Evolutionary conservation across 1,140 invertebrate genomes (phyloP), one percentile per base, ranked within the genome.

Genomic region (Leptestheria dahalacensis): DNA sequence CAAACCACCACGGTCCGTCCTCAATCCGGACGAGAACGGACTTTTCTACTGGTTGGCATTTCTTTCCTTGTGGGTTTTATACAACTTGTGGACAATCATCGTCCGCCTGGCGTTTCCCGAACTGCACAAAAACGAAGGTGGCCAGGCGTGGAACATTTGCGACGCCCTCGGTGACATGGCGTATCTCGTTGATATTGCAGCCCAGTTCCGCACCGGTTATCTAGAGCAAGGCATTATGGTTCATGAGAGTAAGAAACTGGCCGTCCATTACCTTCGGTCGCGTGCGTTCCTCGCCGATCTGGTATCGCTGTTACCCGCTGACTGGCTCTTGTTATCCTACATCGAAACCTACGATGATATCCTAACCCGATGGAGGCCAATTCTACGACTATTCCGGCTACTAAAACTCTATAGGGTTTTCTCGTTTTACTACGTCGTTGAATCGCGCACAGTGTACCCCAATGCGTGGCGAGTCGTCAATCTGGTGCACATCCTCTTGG

Each of bases 401-500:
- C 61, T 77, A 6, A 79, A 91, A 81, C 81, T 91, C 49, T 95
- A 96, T 71, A 79, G 93, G 61, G 84, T 89, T 55, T 86, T 92
- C 66, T 82, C 86, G 72, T 95, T 92, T 72, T 91, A 95, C 72
- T 94, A 96, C 73, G 93, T 96, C 77, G 88, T 94, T 60, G 92
- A 96, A 71, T 94, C 90, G 20, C 75, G 91, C 62, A 95, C 91
- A 0, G 85, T 94, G 33, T 96, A 91, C 73, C 93, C 93, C 3
- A 97, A 97, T 74, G 79, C 96, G 66, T 93, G 91, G 86, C 78
- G 93, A n/a, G 92, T 96, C 23, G 79, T 93, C 62, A 96, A 95
- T 74, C 76, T 96, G 24, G 89, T 94, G 61, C 93, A 97, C 71
- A 94, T 96, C 66, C 78, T 96, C 33, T 80, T 97, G 62, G 88